These are phyloP conservation scores for Crypturellus undulatus DNA, from an alignment of 2,113 vertebrate species.

Conservation along the genomic window DNA sequence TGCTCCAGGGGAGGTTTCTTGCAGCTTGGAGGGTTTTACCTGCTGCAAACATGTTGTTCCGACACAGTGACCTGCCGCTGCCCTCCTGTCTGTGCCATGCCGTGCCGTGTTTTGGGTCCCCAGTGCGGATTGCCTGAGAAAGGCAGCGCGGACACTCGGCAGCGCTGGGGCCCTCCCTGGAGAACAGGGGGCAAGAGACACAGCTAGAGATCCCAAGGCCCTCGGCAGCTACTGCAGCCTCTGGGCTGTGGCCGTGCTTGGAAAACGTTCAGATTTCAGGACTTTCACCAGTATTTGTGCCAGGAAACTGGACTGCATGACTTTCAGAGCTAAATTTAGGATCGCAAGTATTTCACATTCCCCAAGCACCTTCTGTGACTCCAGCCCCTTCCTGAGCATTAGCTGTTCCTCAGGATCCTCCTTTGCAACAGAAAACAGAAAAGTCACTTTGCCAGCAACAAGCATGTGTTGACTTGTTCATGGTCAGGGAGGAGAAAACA, in stretches of 20 bases:
- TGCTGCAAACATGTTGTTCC: background rate
- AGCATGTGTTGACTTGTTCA: background rate
- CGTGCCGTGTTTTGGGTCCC: accelerated
- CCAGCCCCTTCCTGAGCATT: background rate
- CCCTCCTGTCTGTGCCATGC: background rate
- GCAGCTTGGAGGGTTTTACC: background rate
- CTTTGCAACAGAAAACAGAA: background rate
- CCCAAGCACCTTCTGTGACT: conserved; percentile 32
- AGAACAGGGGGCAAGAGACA: background rate
- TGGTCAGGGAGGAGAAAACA: background rate
- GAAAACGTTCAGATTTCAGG: conserved; percentile 23
- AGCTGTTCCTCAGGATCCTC: conserved; percentile 12
- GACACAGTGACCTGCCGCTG: no score
- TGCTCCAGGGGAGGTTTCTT: background rate
- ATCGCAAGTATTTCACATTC: conserved; percentile 8
- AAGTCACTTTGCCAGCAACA: background rate
- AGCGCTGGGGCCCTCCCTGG: accelerated
- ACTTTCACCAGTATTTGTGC: conserved; percentile 57
- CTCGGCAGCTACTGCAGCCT: background rate
- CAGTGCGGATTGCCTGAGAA: background rate
- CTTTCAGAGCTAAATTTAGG: conserved; percentile 63
- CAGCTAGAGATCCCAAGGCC: background rate
- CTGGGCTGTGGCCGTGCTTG: background rate
- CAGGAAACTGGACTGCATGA: conserved; percentile 31
- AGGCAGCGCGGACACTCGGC: background rate